phyloP scores from a whole-genome alignment of 2,113 vertebrate species.

The Girardinichthys multiradiatus region DNA sequence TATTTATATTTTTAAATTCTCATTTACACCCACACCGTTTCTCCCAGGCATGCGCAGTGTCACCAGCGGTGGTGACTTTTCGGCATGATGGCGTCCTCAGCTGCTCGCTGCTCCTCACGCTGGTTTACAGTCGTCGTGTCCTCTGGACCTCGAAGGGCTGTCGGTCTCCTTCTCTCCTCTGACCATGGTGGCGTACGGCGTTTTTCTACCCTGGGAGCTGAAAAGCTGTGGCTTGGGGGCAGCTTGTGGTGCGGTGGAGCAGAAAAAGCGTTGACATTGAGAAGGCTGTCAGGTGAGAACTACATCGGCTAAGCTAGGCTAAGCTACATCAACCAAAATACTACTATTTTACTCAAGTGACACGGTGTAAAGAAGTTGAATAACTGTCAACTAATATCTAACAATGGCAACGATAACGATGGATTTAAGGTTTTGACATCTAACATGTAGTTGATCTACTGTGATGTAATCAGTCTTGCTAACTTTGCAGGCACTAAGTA shows the following conservation, averaged over 20 bases:
- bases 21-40: constrained; percentile 16
- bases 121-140: constrained; percentile 80
- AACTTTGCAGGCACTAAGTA: constrained; percentile 2
- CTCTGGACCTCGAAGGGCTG: constrained; percentile 42
- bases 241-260: constrained; percentile 27
- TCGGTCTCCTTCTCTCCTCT: constrained; percentile 14
- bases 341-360: background rate
- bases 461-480: constrained; percentile 5
- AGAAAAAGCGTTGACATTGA: constrained; percentile 81
- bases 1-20: background rate
- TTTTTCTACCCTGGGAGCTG: constrained; percentile 37
- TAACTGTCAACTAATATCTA: background rate
- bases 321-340: constrained; percentile 8
- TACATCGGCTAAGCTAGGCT: constrained; percentile 29
- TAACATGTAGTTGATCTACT: background rate
- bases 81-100: constrained; percentile 86
- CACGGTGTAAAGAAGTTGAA: background rate
- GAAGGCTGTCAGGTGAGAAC: constrained; percentile 75
- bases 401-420: background rate
- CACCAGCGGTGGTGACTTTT: background rate
- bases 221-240: constrained; percentile 41
- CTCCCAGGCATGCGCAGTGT: constrained; percentile 55
- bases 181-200: constrained; percentile 30
- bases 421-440: too few species aligned
- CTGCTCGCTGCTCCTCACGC: constrained; percentile 77